phyloP scores from a whole-genome alignment of 2,888 invertebrate genomes.

The Ethmia dodecea region DNA sequence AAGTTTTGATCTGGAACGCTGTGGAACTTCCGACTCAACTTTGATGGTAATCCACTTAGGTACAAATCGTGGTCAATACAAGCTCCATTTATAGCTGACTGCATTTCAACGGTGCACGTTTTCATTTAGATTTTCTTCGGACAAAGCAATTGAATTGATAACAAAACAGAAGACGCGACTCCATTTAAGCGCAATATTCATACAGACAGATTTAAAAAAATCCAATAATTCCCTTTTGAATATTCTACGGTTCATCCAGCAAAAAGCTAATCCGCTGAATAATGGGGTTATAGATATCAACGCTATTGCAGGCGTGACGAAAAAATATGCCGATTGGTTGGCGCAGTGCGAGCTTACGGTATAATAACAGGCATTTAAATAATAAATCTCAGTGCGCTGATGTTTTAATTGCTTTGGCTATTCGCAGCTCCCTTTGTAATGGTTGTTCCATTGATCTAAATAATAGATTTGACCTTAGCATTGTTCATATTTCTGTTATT shows the following conservation, averaged over 20 bases:
- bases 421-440: constrained; percentile 12
- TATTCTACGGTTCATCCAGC: constrained; percentile 65
- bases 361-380: constrained; percentile 46
- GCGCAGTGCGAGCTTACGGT: constrained; percentile 36
- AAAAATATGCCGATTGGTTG: constrained; percentile 67
- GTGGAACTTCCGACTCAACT: constrained; percentile 44
- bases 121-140: too few relatives aligned
- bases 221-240: constrained; percentile 72
- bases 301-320: constrained; percentile 54
- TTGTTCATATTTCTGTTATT: too few relatives aligned
- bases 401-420: constrained; percentile 38
- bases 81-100: too few relatives aligned
- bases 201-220: constrained; percentile 45
- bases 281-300: constrained; percentile 72
- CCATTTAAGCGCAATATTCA: constrained; percentile 36
- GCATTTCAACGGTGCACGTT: too few relatives aligned
- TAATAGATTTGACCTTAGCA: too few relatives aligned
- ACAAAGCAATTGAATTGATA: too few relatives aligned
- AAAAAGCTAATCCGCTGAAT: constrained; percentile 73
- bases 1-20: constrained; percentile 38
- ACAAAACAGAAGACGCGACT: too few relatives aligned
- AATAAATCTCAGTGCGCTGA: constrained; percentile 44
- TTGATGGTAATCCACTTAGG: constrained; percentile 51
- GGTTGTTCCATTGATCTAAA: too few relatives aligned
- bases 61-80: constrained; percentile 41